Base-by-base conservation (phyloP, 2,888 invertebrate species). In the Synergus umbraculus region DNA sequence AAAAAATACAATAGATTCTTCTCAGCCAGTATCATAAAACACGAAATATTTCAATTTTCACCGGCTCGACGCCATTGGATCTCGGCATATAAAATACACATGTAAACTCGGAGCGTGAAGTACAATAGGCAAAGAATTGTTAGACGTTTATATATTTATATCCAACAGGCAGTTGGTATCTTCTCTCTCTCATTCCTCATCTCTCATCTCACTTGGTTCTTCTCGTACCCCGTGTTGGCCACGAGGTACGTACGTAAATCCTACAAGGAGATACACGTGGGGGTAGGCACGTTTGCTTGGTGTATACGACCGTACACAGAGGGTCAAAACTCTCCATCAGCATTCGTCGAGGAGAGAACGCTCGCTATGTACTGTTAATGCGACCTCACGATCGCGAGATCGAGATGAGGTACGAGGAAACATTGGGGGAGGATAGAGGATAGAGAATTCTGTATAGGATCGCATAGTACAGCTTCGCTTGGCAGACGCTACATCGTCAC, bases 311-410 rank as follows among this genome's bases (percentile, higher is more conserved):
- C 81, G 76, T 73, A 43, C 29, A 67, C 54, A 76, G 10, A 43
- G 84, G 86, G 84, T 86, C 84, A 79, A 81, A 79, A 79, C 79
- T 81, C 83, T 82, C 81, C 81, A 78, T 63, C 82, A 76, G 69
- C 67, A 67, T 76, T 80, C 66, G 77, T 78, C 76, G 69, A 67
- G 80, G 76, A 77, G 69, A 69, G 81, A 82, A 86, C 82, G 81
- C 76, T 73, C 82, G 82, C 84, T 44, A 66, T 66, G 43, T 83
- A 84, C 83, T 85, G 85, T 88, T 87, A 87, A 89, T 87, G 87
- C 86, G 86, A 85, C 85, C 88, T 86, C 86, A 86, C 86, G 83
- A 83, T 83, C 82, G 83, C 80, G 65, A 82, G 82, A 83, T 83
- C 83, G 80, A 79, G 82, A 83, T 82, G 82, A 83, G 82, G 82